Evolutionary conservation across 2,797 vertebrate species (phyloP), one percentile per base, ranked within the genome.

Genomic region (Argentina silus): DNA sequence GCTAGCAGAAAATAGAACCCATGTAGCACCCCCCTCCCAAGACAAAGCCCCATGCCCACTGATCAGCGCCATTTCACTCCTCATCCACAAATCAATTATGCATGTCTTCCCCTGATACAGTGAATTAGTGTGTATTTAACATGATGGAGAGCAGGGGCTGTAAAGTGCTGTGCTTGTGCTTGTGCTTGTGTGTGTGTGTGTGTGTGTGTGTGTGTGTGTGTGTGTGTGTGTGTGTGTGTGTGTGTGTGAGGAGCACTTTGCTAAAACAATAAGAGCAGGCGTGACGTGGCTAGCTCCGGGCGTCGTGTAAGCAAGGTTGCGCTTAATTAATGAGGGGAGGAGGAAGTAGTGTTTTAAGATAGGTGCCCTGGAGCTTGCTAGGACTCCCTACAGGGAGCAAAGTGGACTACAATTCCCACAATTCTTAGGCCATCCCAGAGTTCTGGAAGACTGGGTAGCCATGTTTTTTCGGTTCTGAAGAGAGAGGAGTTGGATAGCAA

Each of bases 61-160:
- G 85, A 91, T 89, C 86, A 91, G 74, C 53, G 85, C 86, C 89
- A 91, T 90, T 92, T 89, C 86, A 88, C 86, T 89, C 82, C 79
- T 88, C 75, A 72, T 86, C 92, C 90, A 89, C 88, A 82, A 94
- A 94, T 94, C 91, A 95, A 91, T 93, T 90, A 94, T 93, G 91
- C 90, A 91, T 86, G 81, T 68, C 69, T 90, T 93, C 91, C 92
- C 88, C 81, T 77, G 90, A 91, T 89, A 85, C 85, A 88, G 87
- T 88, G 87, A 91, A 90, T 90, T 91, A 90, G 87, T 80, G 87
- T 75, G 14, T 67, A 50, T 67, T 51, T 51, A 27, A 51, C 47
- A 51, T 67, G 45, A 10, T 19, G 19, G 19, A 21, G 19, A 27
- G 61, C 43, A 47, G 7, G 63, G 43, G 69, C 68, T 68, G 63